These are phyloP conservation scores for Lamprologus ornatipinnis DNA, from an alignment of 2,113 vertebrate species.

Conservation along the genomic window DNA sequence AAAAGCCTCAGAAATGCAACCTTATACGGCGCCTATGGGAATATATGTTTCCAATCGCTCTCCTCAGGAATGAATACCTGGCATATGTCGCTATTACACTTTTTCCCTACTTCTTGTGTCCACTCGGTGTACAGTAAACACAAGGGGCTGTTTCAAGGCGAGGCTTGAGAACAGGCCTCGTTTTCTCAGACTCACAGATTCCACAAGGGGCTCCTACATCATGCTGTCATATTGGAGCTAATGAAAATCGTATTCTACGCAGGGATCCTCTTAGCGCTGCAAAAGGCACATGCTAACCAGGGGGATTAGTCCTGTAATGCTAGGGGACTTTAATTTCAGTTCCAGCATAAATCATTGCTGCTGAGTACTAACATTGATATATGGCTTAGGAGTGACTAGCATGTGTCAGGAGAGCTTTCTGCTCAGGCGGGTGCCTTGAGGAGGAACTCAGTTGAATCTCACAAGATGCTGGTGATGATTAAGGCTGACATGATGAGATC, in stretches of 20 bases:
- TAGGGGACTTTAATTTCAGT: constrained; percentile 58
- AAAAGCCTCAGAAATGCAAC: constrained; percentile 47
- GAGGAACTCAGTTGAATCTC: not conserved
- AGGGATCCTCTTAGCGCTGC: constrained; percentile 51
- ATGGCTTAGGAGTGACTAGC: constrained; percentile 17
- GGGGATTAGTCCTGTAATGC: constrained; percentile 52
- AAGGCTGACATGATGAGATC: constrained; percentile 15
- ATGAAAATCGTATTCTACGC: constrained; percentile 58
- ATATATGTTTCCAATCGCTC: constrained; percentile 43
- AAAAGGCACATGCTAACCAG: constrained; percentile 57
- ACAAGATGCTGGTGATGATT: constrained; percentile 1
- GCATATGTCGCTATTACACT: constrained; percentile 11
- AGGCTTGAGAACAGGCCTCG: constrained; percentile 6
- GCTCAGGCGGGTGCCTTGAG: not conserved
- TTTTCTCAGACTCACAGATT: constrained; percentile 45
- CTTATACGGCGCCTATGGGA: constrained; percentile 42
- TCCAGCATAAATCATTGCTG: constrained; percentile 37
- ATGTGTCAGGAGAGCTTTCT: constrained; percentile 4
- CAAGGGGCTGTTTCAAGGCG: constrained; percentile 8
- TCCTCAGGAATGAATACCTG: constrained; percentile 41
- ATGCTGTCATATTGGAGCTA: constrained; percentile 49
- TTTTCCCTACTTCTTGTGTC: not conserved
- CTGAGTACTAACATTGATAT: constrained; percentile 38
- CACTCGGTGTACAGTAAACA: constrained; percentile 52
- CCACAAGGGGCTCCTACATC: constrained; percentile 48